phyloP scores from a whole-genome alignment of 2,888 invertebrate species.

The Pelosia muscerda region DNA sequence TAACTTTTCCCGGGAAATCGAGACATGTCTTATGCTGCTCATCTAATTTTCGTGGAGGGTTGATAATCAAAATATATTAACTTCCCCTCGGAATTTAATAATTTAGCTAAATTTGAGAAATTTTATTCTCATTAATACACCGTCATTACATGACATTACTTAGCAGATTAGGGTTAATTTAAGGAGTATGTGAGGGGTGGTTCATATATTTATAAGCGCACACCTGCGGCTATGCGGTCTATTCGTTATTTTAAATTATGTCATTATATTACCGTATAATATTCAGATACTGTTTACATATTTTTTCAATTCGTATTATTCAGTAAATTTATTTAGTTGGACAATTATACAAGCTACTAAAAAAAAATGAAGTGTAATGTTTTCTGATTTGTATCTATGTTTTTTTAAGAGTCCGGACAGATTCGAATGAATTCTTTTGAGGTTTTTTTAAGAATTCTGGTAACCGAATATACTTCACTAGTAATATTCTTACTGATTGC shows the following conservation, averaged over 20 bases:
- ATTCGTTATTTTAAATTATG: not conserved
- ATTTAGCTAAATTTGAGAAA: constrained; percentile 20
- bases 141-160: constrained; percentile 11
- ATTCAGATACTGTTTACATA: no score
- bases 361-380: no score
- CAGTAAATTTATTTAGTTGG: no score
- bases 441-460: no score
- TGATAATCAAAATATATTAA: constrained; percentile 32
- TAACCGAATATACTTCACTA: no score
- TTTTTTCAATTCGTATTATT: no score
- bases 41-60: constrained; percentile 21
- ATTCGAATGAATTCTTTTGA: no score
- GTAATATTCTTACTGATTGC: no score
- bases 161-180: constrained; percentile 7
- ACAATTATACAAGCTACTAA: no score
- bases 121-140: constrained; percentile 30
- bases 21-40: not conserved
- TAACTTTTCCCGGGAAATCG: constrained; percentile 8
- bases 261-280: no score
- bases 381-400: no score
- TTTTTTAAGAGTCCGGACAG: no score
- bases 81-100: constrained; percentile 26
- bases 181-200: not conserved
- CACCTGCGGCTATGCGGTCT: not conserved
- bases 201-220: not conserved